Evolutionary conservation across 2,797 vertebrate species (phyloP), one percentile per base, ranked within the genome.

Genomic region (Parauchenoglanis punctatus): DNA sequence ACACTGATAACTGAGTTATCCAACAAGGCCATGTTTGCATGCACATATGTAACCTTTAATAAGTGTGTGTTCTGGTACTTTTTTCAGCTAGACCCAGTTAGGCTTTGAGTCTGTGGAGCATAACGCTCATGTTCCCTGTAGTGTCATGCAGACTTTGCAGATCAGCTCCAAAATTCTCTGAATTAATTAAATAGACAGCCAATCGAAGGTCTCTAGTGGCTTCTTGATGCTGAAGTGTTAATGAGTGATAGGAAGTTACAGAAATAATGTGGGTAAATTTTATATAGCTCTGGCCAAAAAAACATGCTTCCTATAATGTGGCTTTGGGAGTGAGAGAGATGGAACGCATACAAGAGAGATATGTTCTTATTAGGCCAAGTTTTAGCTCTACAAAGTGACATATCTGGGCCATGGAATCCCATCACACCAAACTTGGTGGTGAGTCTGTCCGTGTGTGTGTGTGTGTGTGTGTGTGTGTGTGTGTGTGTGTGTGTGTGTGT

Each of bases 351-450:
- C 35, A 61, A 35, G 58, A 72, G 70, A 52, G 31, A 56, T 76
- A 25, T 12, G 1, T 82, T 82, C 77, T 81, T 85, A 82, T 83
- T 68, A 83, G 35, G 28, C 68, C 46, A 77, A 58, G 17, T 35
- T 88, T 35, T 70, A 61, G 23, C 67, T 82, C 31, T 56, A 67
- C 46, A 73, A 72, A 80, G 56, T 77, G 78, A 86, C 84, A 56
- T 86, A 86, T 86, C 70, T 86, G 84, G 87, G 84, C 49, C 78
- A 77, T 46, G 35, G 59, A 85, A 82, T 82, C 87, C 84, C 78
- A 67, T 49, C 68, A 85, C 77, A 46, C 77, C 67, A 81, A 28
- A 46, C 46, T 12, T 72, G 25, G 44, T 40, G 54, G n/a, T 67
- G 58, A 28, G 15, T 35, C 3, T 63, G 17, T 28, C 25, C 61